These are phyloP conservation scores for Scaptomyza parva DNA, from an alignment of 2,888 invertebrate genomes.

Conservation along the genomic window DNA sequence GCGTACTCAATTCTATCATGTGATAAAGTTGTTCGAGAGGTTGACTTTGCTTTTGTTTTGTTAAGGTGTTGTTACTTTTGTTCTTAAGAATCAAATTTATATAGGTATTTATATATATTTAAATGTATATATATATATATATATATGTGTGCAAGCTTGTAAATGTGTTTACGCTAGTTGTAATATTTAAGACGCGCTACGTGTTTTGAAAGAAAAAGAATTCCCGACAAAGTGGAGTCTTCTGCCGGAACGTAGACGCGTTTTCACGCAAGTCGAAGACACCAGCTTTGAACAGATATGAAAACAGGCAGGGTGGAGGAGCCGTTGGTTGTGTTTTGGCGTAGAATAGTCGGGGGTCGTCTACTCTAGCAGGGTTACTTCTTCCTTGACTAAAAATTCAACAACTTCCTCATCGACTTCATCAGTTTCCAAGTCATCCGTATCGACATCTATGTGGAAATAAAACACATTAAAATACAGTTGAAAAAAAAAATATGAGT, in stretches of 20 bases:
- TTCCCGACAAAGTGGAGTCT: conserved; percentile 11
- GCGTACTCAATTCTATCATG: conserved; percentile 35
- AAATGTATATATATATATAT: conserved; percentile 4
- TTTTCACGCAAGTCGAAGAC: conserved; percentile 39
- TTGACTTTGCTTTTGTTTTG: too few species aligned
- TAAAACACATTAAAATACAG: background rate
- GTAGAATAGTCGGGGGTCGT: conserved; percentile 60
- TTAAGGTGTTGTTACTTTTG: conserved; percentile 8
- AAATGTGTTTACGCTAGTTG: conserved; percentile 37
- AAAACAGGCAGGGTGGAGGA: conserved; percentile 9
- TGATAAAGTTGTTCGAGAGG: too few species aligned
- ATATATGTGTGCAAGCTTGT: conserved; percentile 29
- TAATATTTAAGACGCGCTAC: conserved; percentile 42
- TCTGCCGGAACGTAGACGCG: conserved; percentile 34
- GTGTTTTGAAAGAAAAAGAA: conserved; percentile 19
- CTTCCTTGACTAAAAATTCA: conserved; percentile 99
- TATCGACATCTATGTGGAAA: conserved; percentile 91
- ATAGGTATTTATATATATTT: conserved; percentile 20
- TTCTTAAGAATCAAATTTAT: conserved; percentile 46
- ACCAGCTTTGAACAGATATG: conserved; percentile 55
- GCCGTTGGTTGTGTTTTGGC: conserved; percentile 1
- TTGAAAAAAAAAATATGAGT: background rate
- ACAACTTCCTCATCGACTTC: conserved; percentile 97
- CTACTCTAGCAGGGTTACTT: conserved; percentile 92
- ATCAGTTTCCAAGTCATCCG: conserved; percentile 95